phyloP scores from a whole-genome alignment of 2,113 vertebrate species.

The Climacteris rufus region DNA sequence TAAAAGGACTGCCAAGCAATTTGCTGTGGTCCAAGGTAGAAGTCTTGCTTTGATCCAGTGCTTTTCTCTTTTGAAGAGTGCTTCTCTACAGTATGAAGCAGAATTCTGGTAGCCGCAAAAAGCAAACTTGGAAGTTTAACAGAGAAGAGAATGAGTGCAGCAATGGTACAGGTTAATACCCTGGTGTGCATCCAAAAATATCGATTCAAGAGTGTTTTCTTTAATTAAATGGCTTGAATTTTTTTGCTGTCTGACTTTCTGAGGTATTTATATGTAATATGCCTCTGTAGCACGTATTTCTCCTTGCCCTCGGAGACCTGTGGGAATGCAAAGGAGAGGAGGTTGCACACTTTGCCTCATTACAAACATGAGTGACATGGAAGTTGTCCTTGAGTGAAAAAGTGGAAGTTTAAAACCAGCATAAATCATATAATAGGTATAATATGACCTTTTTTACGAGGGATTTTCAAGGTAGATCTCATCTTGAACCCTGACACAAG shows the following conservation, averaged over 20 bases:
- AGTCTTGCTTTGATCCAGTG: not conserved
- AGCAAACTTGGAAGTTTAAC: not conserved
- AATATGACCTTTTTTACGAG: not conserved
- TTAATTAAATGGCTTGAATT: not conserved
- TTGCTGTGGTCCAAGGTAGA: not conserved
- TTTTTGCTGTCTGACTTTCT: not conserved
- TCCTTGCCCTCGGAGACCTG: not conserved
- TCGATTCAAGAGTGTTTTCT: not conserved
- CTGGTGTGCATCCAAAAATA: not conserved
- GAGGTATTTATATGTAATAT: not conserved
- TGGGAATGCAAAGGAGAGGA: not conserved
- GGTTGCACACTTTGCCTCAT: not conserved
- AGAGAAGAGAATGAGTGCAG: not conserved
- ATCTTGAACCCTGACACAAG: not conserved
- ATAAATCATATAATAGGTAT: not conserved
- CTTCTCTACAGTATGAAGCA: not conserved
- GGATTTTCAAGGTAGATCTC: not conserved
- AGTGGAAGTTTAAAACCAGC: not conserved
- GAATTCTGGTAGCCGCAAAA: not conserved
- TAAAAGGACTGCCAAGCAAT: not conserved
- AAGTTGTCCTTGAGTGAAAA: not conserved
- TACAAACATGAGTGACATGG: not conserved
- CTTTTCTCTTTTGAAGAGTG: not conserved
- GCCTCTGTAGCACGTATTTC: not conserved
- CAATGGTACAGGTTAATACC: not conserved